phyloP scores from a whole-genome alignment of 1,140 invertebrate genomes.

The Oscheius sp. region DNA sequence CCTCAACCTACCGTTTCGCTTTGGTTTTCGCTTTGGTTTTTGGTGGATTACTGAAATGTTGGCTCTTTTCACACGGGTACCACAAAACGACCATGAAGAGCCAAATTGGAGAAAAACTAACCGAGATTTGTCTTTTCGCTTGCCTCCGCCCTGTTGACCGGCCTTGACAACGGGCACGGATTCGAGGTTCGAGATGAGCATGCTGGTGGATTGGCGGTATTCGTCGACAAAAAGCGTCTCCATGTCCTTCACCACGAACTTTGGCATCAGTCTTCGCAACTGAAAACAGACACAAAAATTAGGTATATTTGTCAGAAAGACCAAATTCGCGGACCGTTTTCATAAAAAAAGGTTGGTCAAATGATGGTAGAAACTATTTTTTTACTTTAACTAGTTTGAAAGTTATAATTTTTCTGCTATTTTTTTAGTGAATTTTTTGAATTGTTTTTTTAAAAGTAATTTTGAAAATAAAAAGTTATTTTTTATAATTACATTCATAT shows the following conservation, averaged over 20 bases:
- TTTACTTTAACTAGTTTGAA: no score
- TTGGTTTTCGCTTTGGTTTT: slow-evolving; percentile 31
- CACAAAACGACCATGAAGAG: no score
- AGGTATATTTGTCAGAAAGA: no score
- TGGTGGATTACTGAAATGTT: slow-evolving; percentile 20
- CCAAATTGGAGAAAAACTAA: slow-evolving; percentile 70
- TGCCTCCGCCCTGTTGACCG: slow-evolving; percentile 67
- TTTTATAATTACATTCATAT: no score
- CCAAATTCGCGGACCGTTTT: no score
- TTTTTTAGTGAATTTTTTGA: no score
- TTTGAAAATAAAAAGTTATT: no score
- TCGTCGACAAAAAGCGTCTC: slow-evolving; percentile 98
- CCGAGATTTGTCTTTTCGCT: slow-evolving; percentile 91
- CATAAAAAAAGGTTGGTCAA: no score
- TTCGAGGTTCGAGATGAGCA: slow-evolving; percentile 97
- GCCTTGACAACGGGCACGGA: slow-evolving; percentile 91
- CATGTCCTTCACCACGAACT: slow-evolving; percentile 99
- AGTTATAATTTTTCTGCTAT: not conserved
- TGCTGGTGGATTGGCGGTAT: slow-evolving; percentile 87
- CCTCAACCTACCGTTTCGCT: slow-evolving; percentile 25
- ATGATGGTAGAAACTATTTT: no score
- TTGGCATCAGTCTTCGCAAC: slow-evolving; percentile 95
- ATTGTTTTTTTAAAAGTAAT: no score
- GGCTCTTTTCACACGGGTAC: no score
- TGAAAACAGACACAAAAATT: slow-evolving; percentile 62